Percentiles rank a stretch among this genome's conserved stretches.
Conservation (phyloP, 2,113 vertebrate species). For the Microcebus ravelobensis region DNA sequence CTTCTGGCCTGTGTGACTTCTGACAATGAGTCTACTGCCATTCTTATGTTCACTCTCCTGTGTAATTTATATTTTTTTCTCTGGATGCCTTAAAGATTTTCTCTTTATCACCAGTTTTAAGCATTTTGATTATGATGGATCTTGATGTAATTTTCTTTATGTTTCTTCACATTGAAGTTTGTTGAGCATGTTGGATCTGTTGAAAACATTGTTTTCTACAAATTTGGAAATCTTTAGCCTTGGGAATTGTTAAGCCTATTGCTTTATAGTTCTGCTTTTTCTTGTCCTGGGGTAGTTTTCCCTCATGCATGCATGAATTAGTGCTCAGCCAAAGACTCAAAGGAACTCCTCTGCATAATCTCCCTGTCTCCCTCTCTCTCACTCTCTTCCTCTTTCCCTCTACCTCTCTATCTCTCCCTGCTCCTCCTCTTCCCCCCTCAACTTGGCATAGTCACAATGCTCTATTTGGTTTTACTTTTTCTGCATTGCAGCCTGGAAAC, state of each 20-base stretch:
- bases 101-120: slow-evolving; percentile 11
- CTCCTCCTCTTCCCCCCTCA: not conserved
- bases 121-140: not conserved
- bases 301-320: not conserved
- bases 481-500: not conserved
- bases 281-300: not conserved
- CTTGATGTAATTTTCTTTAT: not conserved
- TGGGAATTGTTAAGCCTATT: not conserved
- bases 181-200: slow-evolving; percentile 4
- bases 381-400: not conserved
- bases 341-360: not conserved
- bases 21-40: not conserved
- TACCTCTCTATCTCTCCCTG: not conserved
- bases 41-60: not conserved
- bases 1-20: not conserved
- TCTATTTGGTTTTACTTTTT: not conserved
- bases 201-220: not conserved
- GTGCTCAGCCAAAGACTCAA: not conserved
- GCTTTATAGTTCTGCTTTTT: slow-evolving; percentile 5
- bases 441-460: not conserved
- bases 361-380: not conserved
- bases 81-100: not conserved
- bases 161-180: not conserved
- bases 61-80: not conserved
- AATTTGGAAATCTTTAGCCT: slow-evolving; percentile 5